phyloP scores from a whole-genome alignment of 1,140 invertebrate genomes.

The Ectropis grisescens region DNA sequence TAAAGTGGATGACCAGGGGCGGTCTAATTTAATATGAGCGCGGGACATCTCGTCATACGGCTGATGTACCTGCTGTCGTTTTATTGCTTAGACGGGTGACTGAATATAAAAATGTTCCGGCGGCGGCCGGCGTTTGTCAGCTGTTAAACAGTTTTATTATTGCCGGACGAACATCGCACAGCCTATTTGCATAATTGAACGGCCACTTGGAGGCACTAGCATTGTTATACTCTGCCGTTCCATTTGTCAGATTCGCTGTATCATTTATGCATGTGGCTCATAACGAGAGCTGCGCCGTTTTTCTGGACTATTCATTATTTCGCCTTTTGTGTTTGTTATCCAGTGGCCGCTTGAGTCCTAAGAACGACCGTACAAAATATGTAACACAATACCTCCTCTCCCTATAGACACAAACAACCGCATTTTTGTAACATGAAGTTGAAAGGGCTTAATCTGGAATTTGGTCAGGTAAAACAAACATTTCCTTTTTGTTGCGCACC shows the following conservation, averaged over 20 bases:
- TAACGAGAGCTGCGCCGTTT: slow-evolving; percentile 57
- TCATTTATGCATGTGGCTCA: slow-evolving; percentile 67
- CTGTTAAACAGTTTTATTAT: slow-evolving; percentile 69
- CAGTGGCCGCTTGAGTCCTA: slow-evolving; percentile 28
- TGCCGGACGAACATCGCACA: slow-evolving; percentile 53
- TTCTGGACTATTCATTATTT: slow-evolving; percentile 65
- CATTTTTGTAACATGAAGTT: slow-evolving; percentile 42
- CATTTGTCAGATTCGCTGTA: slow-evolving; percentile 67
- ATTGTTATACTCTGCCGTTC: slow-evolving; percentile 66
- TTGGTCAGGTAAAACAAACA: slow-evolving; percentile 41
- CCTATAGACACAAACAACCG: slow-evolving; percentile 33
- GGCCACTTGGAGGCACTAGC: slow-evolving; percentile 62
- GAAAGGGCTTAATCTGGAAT: slow-evolving; percentile 40
- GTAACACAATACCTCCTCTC: slow-evolving; percentile 30
- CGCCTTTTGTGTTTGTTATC: slow-evolving; percentile 50
- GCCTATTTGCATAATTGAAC: slow-evolving; percentile 69
- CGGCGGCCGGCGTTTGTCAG: slow-evolving; percentile 42
- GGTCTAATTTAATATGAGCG: slow-evolving; percentile 65
- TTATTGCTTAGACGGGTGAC: slow-evolving; percentile 47
- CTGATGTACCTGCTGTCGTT: slow-evolving; percentile 43
- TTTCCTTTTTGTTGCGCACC: slow-evolving; percentile 27
- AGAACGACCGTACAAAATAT: slow-evolving; percentile 30
- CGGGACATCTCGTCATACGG: slow-evolving; percentile 44
- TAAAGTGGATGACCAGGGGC: slow-evolving; percentile 51
- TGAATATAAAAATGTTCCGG: slow-evolving; percentile 46